Conservation (phyloP, 2,888 invertebrate species). For the Drosophila barbarae region DNA sequence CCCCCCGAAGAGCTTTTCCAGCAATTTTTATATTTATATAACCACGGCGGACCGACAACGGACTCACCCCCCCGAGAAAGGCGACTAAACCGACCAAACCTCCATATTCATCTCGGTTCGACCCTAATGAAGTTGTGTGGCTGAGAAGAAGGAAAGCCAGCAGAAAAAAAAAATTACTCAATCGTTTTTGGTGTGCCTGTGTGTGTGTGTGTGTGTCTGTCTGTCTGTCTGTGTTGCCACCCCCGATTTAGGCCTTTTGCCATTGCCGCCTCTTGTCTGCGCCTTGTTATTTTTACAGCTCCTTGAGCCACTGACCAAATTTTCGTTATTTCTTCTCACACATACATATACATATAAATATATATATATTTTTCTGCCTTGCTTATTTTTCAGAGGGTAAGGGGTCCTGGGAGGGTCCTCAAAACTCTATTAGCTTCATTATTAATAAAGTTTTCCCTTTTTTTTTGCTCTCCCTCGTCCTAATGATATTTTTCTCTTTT, state of each 20-base stretch:
- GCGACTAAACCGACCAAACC: constrained; percentile 2
- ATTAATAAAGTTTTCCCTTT: constrained; percentile 40
- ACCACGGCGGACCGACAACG: constrained; percentile 1
- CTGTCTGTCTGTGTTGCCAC: constrained; percentile 47
- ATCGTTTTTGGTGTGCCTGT: constrained; percentile 48
- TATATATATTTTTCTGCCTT: constrained; percentile 3
- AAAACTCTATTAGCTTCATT: constrained; percentile 41
- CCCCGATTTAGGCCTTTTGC: constrained; percentile 60
- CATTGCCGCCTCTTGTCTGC: constrained; percentile 66
- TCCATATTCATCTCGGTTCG: constrained; percentile 36
- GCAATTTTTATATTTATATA: constrained; percentile 37
- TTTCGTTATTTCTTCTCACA: constrained; percentile 20
- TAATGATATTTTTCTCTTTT: constrained; percentile 34
- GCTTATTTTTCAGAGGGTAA: constrained; percentile 12
- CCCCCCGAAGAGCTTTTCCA: constrained; percentile 5
- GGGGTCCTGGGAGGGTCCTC: constrained; percentile 22
- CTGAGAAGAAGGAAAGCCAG: constrained; percentile 16
- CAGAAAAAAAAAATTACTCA: constrained; percentile 62
- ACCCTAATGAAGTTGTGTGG: constrained; percentile 67
- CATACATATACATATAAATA: not conserved
- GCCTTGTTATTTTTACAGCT: constrained; percentile 65
- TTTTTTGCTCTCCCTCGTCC: constrained; percentile 3
- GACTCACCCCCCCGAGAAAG: not conserved
- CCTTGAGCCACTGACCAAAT: constrained; percentile 47
- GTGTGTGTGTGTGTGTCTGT: constrained; percentile 8